Conservation (phyloP, 2,797 vertebrate species). For the Melanotaenia pygmaea region DNA sequence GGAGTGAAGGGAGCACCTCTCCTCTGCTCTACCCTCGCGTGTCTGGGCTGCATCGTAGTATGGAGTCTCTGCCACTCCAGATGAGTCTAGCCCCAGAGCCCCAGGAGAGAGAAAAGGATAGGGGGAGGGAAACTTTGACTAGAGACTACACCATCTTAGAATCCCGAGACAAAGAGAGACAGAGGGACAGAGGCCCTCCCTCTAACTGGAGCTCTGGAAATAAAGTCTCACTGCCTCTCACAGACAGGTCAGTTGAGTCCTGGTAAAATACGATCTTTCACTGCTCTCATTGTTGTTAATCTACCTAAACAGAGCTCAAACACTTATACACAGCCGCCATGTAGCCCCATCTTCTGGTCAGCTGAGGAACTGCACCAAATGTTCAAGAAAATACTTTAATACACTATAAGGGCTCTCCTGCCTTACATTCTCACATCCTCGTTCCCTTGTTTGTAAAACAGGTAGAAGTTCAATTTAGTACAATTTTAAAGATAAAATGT, state of each 20-base stretch:
- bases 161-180: conserved; percentile 63
- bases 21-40: conserved; percentile 91
- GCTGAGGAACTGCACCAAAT: conserved; percentile 21
- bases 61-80: conserved; percentile 93
- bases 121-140: conserved; percentile 70
- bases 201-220: conserved; percentile 87
- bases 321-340: conserved; percentile 14
- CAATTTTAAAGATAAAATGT: conserved; percentile 10
- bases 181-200: conserved; percentile 81
- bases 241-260: conserved; percentile 84
- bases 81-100: conserved; percentile 88
- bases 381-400: conserved; percentile 3
- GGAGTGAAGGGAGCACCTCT: conserved; percentile 62
- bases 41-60: conserved; percentile 92
- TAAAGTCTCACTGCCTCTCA: conserved; percentile 80
- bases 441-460: neutral
- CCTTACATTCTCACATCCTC: neutral
- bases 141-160: conserved; percentile 65
- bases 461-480: neutral
- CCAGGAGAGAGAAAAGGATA: conserved; percentile 76
- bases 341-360: conserved; percentile 62
- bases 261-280: neutral
- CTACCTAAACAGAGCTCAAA: neutral
- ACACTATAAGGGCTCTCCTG: conserved; percentile 5
- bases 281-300: neutral